A percentile compares a stretch with the other conserved stretches of the same genome.
Evolutionary conservation across 2,888 invertebrate genomes (phyloP).

Genomic region (Thereva nobilitata): DNA sequence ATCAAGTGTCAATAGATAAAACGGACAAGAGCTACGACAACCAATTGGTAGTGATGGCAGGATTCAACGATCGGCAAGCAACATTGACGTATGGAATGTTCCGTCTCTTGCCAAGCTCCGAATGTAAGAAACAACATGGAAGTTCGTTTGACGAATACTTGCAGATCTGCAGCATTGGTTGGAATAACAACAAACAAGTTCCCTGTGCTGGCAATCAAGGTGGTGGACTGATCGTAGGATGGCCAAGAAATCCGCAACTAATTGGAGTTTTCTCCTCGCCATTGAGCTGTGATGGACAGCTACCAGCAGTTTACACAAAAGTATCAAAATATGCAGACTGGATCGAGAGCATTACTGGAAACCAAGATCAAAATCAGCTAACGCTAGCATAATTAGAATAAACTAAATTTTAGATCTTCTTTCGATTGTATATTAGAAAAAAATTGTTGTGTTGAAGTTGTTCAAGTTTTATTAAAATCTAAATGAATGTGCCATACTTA

Average conservation of each 20-base stretch:
- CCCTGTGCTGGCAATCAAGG: slow-evolving; percentile 25
- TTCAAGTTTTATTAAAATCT: too few relatives aligned
- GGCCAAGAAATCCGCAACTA: slow-evolving; percentile 24
- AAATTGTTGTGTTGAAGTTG: too few relatives aligned
- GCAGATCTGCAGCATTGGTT: slow-evolving; percentile 9
- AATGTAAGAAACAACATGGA: slow-evolving; percentile 4
- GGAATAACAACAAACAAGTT: slow-evolving; percentile 16
- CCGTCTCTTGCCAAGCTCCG: slow-evolving; percentile 1
- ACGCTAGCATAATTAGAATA: too few relatives aligned
- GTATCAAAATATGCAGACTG: slow-evolving; percentile 17
- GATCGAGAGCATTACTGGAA: slow-evolving; percentile 19
- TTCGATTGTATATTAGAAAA: too few relatives aligned
- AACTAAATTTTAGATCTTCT: too few relatives aligned
- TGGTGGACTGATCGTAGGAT: slow-evolving; percentile 19
- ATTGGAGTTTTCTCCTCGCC: slow-evolving; percentile 18
- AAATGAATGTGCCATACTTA: too few relatives aligned
- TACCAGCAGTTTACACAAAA: slow-evolving; percentile 18
- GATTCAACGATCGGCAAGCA: not conserved
- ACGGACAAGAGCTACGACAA: not conserved
- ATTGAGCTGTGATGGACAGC: not conserved
- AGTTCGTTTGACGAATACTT: slow-evolving; percentile 8
- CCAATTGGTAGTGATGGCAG: slow-evolving; percentile 18
- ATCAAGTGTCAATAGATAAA: not conserved
- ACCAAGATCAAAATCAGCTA: not conserved
- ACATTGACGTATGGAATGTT: slow-evolving; percentile 20